Base-by-base conservation (phyloP, 2,113 vertebrate species). In the Otocyon megalotis region DNA sequence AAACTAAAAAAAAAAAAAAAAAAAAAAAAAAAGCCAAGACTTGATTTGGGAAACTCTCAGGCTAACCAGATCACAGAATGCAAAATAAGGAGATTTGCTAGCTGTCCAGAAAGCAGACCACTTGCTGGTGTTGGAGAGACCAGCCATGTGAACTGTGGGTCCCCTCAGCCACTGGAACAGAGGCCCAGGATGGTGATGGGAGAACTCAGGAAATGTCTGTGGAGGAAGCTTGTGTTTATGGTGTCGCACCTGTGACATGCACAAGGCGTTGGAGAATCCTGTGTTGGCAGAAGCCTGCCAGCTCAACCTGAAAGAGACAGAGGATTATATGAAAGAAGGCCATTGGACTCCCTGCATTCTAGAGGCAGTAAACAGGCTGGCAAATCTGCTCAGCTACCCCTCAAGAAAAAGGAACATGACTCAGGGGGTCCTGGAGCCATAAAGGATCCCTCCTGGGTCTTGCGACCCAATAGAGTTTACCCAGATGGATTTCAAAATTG, bases 121-220 rank as follows among this genome's bases (percentile, higher is more conserved):
- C 24, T 60, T 15, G 26, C 65, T 54, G 17, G 35, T 30, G 48
- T 67, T 19, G 60, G 58, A 32, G 10, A 80, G 32, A n/a, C 3
- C 1, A 71, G 32, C 8, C 8, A 7, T 4, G 10, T 86, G 32
- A 54, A n/a, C 19, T 13, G 0, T 3, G 88, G 2, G 32, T 12
- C 17, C 54, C 19, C 53, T 79, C 24, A 3, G 65, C 15, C 32
- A 20, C 37, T 15, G 65, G 58, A 56, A 48, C 79, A 35, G 56
- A 83, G 63, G 26, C 54, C 58, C 65, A 30, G 79, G 56, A 20
- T 2, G 32, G 11, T 65, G 54, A 14, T 20, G 15, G 14, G 50
- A 62, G 62, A 30, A 30, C 10, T 43, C 56, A 43, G 65, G 65
- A 62, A 62, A 63, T 9, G 9, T 69, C 30, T n/a, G 28, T 17